Evolutionary conservation across 2,888 invertebrate genomes (phyloP), one percentile per base, ranked within the genome.

Genomic region (Amaurobius ferox): DNA sequence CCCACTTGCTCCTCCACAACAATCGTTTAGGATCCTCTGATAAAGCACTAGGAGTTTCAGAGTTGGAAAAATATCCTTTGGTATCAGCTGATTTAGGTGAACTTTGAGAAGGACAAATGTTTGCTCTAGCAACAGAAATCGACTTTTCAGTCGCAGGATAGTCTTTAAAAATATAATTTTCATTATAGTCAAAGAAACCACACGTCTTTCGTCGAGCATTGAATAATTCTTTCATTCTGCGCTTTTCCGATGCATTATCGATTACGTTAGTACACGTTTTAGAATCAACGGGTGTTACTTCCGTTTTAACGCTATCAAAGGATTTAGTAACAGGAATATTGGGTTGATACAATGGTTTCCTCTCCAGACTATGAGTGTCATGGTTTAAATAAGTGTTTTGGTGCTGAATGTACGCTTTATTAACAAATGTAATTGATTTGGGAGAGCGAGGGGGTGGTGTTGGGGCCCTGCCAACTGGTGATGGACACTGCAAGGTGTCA

Each of bases 381-480:
- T 74, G 70, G 16, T 73, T 35, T 19, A 68, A 30, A 32, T 55
- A 40, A 16, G 61, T 23, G 44, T 77, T 85, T n/a, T 86, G 86
- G 26, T 86, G 86, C 13, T 86, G 86, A 7, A 79, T 66, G 64
- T 77, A 67, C 5, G 72, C 71, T 68, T 87, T 81, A 48, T 87
- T 87, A 16, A 80, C 26, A n/a, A 87, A 77, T 26, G 67, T 78
- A n/a, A 77, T 87, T 7, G 80, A 80, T 30, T 87, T 78, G 19
- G 87, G 80, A 1, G 80, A 80, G n/a, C 87, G 29, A 23, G 87
- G 87, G 13, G 87, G 87, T 0, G 87, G 87, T 11, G 81, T 81
- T 13, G 87, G 87, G 1, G 87, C 80, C 39, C 71, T 74, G 16
- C 70, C 72, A 29, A 71, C 64, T 5, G 79, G 86, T 0, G 79